Evolutionary conservation across 2,888 invertebrate genomes (phyloP), one percentile per base, ranked within the genome.

Genomic region (Germaria angustata): DNA sequence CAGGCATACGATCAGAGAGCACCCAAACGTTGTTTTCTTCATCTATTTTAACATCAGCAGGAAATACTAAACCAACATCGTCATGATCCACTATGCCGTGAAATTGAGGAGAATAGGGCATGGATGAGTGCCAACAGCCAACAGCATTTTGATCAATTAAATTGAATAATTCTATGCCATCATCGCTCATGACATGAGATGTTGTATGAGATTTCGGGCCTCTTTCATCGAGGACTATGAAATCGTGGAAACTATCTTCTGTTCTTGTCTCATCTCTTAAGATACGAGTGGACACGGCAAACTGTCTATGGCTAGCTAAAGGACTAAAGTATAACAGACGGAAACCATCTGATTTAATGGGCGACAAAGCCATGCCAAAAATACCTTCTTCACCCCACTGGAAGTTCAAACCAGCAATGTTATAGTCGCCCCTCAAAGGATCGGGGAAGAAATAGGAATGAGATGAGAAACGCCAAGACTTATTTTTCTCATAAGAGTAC

Each of bases 351-450:
- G 91, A 86, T 15, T 94, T 93, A 5, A 93, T 88, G 0, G 96
- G 94, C 0, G 95, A 94, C 1, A 96, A 89, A 0, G 95, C 93
- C 90, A 96, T 94, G 1, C 96, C 96, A 85, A 96, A 96, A 81
- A 96, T 94, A 13, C 95, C 96, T 91, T 96, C 96, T 85, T 94
- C 94, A 24, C 94, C 94, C 96, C 96, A 97, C 89, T 96, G 96
- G 93, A 96, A 96, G 89, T 96, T 96, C 11, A 96, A 91, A 0
- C 96, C 96, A 5, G 94, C 95, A 81, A 96, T 94, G 87, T 95
- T 95, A 89, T 94, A 96, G 87, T 96, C 95, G 6, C 96, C 95
- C 15, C 93, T 92, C 3, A 96, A 91, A 0, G 96, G 96, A 89
- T 96, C 96, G 0, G 96, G 96, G 92, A 95, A 93, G 91, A 96